Conservation (phyloP, 2,888 invertebrate species). For the Ectemnius cavifrons region DNA sequence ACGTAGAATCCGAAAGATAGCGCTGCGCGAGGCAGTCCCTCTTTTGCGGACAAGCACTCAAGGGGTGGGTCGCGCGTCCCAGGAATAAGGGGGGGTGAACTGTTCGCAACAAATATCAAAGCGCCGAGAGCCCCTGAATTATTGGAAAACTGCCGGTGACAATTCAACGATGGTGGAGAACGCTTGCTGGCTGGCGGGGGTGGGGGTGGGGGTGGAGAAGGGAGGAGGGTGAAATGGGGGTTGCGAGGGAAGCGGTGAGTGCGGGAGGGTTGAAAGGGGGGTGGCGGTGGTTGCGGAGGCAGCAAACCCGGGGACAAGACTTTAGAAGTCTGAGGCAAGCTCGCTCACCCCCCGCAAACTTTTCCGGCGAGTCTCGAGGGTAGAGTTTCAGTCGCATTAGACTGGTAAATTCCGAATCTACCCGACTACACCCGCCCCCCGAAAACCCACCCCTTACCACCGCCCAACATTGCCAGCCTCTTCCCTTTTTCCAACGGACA, state of each 20-base stretch:
- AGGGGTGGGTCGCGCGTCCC: too few species aligned
- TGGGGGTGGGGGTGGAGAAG: not conserved
- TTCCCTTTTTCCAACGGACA: slow-evolving; percentile 22
- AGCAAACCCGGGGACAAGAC: slow-evolving; percentile 33
- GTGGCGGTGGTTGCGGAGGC: not conserved
- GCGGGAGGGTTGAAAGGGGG: not conserved
- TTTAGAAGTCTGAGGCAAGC: slow-evolving; percentile 34
- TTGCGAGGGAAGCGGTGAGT: not conserved
- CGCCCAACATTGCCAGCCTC: slow-evolving; percentile 6
- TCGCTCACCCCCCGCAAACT: slow-evolving; percentile 36
- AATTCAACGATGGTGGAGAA: slow-evolving; percentile 15
- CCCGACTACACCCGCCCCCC: slow-evolving; percentile 32
- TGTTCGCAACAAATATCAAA: too few species aligned
- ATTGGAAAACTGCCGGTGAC: slow-evolving; percentile 31
- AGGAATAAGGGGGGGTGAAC: too few species aligned
- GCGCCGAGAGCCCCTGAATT: slow-evolving; percentile 14
- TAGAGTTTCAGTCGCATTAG: slow-evolving; percentile 65
- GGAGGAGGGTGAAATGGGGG: not conserved
- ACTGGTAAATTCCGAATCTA: slow-evolving; percentile 66
- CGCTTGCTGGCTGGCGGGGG: not conserved
- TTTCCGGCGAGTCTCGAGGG: slow-evolving; percentile 48
- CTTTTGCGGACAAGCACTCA: too few species aligned
- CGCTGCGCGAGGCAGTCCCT: too few species aligned
- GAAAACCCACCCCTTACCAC: slow-evolving; percentile 2
- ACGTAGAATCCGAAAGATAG: too few species aligned